Evolutionary conservation across 2,888 invertebrate genomes (phyloP), one percentile per base, ranked within the genome.

Genomic region (Dynastes grantii): DNA sequence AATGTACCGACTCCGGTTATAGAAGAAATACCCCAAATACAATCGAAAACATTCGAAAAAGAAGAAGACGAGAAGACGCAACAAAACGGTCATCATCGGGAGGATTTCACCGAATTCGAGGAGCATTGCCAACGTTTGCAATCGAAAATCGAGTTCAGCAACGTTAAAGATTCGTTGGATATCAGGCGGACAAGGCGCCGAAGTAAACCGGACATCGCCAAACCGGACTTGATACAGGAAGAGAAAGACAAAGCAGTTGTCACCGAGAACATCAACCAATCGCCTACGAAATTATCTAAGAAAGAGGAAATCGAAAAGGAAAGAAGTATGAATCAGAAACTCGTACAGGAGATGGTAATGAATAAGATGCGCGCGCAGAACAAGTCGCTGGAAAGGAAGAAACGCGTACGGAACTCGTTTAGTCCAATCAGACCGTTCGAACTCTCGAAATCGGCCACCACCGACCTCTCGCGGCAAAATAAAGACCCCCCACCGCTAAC

Each of bases 311-410:
- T 96, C 51, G 93, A 94, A 81, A 92, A 94, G 85, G 95, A 96
- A 86, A 91, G 96, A 77, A 94, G 94, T 55, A 94, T 95, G 85
- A 96, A 96, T 88, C 96, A 96, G 81, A 95, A 94, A 86, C 90
- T 96, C 37, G 95, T 97, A 67, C 93, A 96, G 84, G 94, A 96
- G 86, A 90, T 97, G 88, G 94, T 97, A 75, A 92, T 96, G 91
- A 95, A 94, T 85, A 94, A 95, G 87, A 90, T 95, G 84, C 92
- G 92, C 83, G 92, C 92, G 1, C 92, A 93, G 84, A 93, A 93
- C 83, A 93, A 92, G 83, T 90, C 91, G 77, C 88, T 92, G 11
- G 92, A 92, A 85, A 90, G 92, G 79, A 92, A 88, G 77, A 85
- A 91, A 78, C 90, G 93, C 0, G 91, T 91, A 82, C 89, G 91